Base-by-base conservation (phyloP, 1,140 invertebrate species). In the Brachionus plicatilis region DNA sequence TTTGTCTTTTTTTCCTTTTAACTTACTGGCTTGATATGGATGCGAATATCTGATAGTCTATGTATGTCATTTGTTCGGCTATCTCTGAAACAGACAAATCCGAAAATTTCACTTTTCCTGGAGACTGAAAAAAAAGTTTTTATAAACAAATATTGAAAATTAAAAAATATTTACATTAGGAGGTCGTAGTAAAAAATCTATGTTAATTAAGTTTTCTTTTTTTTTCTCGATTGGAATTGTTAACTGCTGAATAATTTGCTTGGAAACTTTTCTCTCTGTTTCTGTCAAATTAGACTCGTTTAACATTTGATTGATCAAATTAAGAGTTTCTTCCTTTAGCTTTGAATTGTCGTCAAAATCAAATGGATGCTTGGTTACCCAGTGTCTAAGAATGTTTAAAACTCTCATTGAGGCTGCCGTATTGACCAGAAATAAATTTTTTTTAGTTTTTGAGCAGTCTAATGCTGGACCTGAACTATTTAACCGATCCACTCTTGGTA, bases 401-500 rank as follows among this genome's bases (percentile, higher is more conserved):
- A 97, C 95, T 86, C 95, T 89, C 95, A 96, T 96, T 0, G 95
- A 96, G 29, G 95, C 95, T 27, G 95, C 95, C 2, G 94, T 95
- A 41, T 94, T 95, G 87, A 96, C 94, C 6, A 96, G 93, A 14
- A 70, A 33, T 41, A 41, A 70, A 47, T 83, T 53, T 33, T 68
- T 83, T 80, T 56, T 60, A 3, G 41, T 80, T 37, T 80, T 60
- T 20, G 29, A 47, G 11, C 50, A 60, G 4, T 60, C 50, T 11
- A 60, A 8, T 8, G 14, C 17, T 41, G 53, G 76, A 3, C 50
- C 53, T 41, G 76, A 29, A 85, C 85, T 65, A 85, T 79, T 24
- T 85, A 87, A 43, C 83, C 84, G 3, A 85, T 86, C 75, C 82
- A 85, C 24, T 84, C 85, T 43, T 53, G 78, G 84, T 45, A 85